Conservation (phyloP, 2,888 invertebrate genomes). For the Acronicta psi region DNA sequence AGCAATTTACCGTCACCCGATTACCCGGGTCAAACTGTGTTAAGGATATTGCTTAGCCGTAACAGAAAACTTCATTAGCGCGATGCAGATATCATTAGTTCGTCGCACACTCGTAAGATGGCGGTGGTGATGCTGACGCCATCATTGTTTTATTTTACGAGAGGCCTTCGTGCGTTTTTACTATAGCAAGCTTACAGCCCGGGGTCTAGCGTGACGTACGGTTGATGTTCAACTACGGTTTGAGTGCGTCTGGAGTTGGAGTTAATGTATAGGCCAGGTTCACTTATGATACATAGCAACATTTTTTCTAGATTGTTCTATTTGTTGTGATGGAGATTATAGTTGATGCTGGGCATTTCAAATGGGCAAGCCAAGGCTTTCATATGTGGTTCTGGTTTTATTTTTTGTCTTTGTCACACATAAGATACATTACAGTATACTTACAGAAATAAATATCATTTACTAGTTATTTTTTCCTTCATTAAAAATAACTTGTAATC, state of each 20-base stretch:
- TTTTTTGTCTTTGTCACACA: too few species aligned
- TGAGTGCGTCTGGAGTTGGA: constrained; percentile 20
- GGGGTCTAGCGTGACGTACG: constrained; percentile 17
- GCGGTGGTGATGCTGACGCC: constrained; percentile 8
- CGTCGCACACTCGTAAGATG: constrained; percentile 26
- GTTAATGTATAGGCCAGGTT: constrained; percentile 7
- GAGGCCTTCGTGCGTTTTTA: constrained; percentile 44
- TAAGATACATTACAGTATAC: too few species aligned
- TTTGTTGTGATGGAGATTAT: not conserved
- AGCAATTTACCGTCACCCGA: constrained; percentile 6
- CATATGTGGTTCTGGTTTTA: too few species aligned
- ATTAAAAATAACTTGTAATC: too few species aligned
- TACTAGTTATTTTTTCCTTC: too few species aligned
- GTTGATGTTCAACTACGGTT: constrained; percentile 23
- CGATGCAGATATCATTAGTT: constrained; percentile 46
- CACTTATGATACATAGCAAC: constrained; percentile 3
- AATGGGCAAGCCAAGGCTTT: too few species aligned
- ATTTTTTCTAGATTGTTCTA: not conserved
- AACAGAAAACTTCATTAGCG: constrained; percentile 46
- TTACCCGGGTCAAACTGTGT: constrained; percentile 28
- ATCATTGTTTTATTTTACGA: constrained; percentile 53
- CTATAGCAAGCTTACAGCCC: constrained; percentile 38
- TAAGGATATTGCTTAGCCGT: constrained; percentile 38
- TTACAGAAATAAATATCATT: too few species aligned
- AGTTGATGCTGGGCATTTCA: not conserved